Evolutionary conservation across 2,888 invertebrate species (phyloP).

Genomic region (Nezara viridula): DNA sequence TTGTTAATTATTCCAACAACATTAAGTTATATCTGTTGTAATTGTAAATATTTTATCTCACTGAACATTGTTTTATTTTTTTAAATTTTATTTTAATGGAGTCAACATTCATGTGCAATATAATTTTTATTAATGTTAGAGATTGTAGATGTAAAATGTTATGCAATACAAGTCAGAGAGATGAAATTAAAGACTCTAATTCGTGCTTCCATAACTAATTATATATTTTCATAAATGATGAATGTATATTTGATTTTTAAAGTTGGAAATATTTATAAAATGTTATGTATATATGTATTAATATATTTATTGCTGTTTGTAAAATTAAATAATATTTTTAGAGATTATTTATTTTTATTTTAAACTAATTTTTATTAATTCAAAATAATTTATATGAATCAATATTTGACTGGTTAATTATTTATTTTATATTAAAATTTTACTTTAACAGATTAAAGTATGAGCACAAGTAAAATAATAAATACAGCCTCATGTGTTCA

Average conservation of each 20-base stretch:
- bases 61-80: constrained; percentile 1
- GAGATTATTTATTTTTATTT: background rate
- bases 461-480: no score
- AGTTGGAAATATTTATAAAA: constrained; percentile 36
- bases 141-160: background rate
- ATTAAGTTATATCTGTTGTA: constrained; percentile 8
- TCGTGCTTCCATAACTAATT: constrained; percentile 25
- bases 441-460: no score
- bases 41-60: constrained; percentile 30
- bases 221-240: constrained; percentile 42
- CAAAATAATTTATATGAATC: background rate
- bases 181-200: constrained; percentile 34
- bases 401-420: no score
- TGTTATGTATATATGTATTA: constrained; percentile 30
- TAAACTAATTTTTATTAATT: background rate
- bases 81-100: constrained; percentile 17
- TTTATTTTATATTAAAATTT: no score
- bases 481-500: no score
- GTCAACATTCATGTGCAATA: background rate
- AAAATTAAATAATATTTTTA: constrained; percentile 45
- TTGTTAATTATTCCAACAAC: constrained; percentile 17
- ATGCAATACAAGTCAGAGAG: background rate
- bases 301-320: constrained; percentile 34
- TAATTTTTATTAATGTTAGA: constrained; percentile 5
- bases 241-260: constrained; percentile 31